phyloP scores from a whole-genome alignment of 2,113 vertebrate species.

The Rhynchomys soricoides region DNA sequence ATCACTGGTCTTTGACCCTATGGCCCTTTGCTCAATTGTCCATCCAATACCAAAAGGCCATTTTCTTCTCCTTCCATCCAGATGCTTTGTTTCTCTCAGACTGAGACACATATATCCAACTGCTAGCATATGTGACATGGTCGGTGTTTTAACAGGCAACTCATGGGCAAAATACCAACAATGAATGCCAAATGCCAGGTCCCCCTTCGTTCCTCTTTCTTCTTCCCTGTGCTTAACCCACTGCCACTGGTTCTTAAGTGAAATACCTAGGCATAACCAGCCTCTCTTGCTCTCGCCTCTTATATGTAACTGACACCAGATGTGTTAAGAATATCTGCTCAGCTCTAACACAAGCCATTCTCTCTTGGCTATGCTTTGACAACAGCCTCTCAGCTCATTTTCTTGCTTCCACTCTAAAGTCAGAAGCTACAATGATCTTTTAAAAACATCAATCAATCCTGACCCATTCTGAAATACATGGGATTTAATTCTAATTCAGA shows the following conservation, averaged over 20 bases:
- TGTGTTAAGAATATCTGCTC: not conserved
- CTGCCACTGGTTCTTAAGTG: not conserved
- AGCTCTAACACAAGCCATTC: not conserved
- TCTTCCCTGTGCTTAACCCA: not conserved
- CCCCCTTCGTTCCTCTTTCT: not conserved
- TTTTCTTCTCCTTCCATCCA: not conserved
- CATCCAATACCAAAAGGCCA: constrained; percentile 4
- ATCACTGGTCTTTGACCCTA: not conserved
- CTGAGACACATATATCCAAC: not conserved
- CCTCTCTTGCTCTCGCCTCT: not conserved
- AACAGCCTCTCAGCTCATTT: not conserved
- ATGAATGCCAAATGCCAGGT: not conserved
- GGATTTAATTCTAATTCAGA: not conserved
- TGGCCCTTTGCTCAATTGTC: not conserved
- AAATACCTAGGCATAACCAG: not conserved
- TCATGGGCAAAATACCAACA: not conserved
- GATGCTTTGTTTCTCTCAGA: not conserved
- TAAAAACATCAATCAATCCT: not conserved
- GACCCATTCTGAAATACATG: not conserved
- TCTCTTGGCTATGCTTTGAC: not conserved
- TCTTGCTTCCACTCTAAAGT: not conserved
- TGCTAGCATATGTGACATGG: not conserved
- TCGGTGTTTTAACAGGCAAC: not conserved
- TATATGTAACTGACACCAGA: not conserved
- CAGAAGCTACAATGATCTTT: not conserved